Evolutionary conservation across 2,113 vertebrate species (phyloP).

Genomic region (Hemiscyllium ocellatum): DNA sequence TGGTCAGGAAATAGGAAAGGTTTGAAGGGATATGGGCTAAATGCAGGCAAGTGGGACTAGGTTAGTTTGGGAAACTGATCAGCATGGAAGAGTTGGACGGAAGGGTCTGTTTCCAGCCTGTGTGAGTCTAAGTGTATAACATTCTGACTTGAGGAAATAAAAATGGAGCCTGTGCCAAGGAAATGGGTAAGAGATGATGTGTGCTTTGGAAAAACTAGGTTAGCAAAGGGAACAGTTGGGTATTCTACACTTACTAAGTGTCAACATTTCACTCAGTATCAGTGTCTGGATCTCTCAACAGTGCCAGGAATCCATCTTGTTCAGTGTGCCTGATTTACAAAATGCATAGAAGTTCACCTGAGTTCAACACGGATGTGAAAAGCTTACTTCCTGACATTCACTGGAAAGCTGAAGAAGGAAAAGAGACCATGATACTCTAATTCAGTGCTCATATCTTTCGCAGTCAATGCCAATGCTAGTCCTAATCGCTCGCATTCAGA

Average conservation of each 20-base stretch:
- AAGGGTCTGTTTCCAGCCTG: no score
- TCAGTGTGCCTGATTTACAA: not conserved
- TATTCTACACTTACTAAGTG: not conserved
- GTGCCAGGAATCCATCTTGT: not conserved
- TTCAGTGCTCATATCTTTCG: not conserved
- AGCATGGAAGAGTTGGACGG: no score
- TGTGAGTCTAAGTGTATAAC: not conserved
- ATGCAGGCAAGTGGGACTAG: no score
- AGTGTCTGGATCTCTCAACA: not conserved
- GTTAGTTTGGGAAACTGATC: no score
- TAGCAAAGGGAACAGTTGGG: not conserved
- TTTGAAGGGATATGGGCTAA: no score
- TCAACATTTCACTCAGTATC: not conserved
- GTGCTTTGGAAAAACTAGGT: not conserved
- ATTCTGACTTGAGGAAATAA: not conserved
- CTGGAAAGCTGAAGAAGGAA: not conserved
- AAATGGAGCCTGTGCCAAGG: not conserved
- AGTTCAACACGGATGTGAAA: not conserved
- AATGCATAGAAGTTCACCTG: not conserved
- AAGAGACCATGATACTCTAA: not conserved
- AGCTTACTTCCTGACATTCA: not conserved
- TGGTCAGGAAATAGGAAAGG: no score
- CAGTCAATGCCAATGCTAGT: not conserved
- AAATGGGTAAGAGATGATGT: not conserved
- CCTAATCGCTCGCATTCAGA: not conserved